Percentiles rank a stretch among this genome's conserved stretches.
These are phyloP conservation scores for Rotaria socialis DNA, from an alignment of 2,888 invertebrate species.

Conservation along the genomic window DNA sequence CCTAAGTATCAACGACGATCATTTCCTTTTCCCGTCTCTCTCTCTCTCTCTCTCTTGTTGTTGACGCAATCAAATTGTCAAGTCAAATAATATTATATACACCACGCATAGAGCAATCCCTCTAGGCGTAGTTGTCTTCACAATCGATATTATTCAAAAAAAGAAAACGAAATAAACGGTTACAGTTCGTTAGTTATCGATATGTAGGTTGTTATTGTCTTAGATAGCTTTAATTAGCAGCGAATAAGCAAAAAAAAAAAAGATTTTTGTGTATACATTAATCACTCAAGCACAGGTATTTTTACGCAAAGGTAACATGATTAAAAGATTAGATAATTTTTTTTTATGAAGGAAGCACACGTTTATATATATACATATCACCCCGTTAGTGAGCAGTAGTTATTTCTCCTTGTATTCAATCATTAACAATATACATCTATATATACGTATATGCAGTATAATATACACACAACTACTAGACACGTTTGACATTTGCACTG, in stretches of 20 bases:
- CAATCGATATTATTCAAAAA: neutral
- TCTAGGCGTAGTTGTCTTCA: slow-evolving; percentile 1
- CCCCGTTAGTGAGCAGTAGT: neutral
- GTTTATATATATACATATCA: neutral
- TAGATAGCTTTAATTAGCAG: neutral
- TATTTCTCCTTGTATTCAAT: neutral
- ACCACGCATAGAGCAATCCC: neutral
- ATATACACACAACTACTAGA: neutral
- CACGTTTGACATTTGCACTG: slow-evolving; percentile 13
- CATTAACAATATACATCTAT: neutral
- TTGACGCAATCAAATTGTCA: slow-evolving; percentile 23
- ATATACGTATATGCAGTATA: neutral
- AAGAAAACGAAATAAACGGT: neutral
- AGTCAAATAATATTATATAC: neutral
- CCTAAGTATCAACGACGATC: neutral
- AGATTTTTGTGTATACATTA: neutral
- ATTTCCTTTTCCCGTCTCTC: neutral
- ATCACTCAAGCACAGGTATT: neutral
- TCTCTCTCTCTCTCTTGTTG: neutral
- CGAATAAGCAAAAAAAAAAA: neutral
- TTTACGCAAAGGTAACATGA: neutral
- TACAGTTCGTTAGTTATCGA: neutral
- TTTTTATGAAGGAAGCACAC: neutral
- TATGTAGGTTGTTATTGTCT: neutral
- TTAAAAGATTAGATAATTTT: neutral